phyloP scores from a whole-genome alignment of 2,888 invertebrate genomes.

The Hybos culiciformis region DNA sequence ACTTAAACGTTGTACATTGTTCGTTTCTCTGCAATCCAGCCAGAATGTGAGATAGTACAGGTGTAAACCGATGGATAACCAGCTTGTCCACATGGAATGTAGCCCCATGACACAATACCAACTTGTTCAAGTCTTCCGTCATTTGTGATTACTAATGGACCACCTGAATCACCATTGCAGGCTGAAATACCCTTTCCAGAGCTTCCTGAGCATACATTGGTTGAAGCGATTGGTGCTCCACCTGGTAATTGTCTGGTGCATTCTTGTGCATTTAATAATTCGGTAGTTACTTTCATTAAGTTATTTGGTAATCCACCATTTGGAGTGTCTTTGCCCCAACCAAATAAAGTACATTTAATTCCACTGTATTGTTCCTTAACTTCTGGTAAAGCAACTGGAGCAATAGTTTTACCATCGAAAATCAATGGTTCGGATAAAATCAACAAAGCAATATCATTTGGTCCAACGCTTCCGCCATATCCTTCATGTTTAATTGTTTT shows the following conservation, averaged over 20 bases:
- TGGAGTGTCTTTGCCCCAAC: slow-evolving; percentile 34
- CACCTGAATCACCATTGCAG: slow-evolving; percentile 34
- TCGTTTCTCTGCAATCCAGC: slow-evolving; percentile 24
- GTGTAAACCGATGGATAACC: slow-evolving; percentile 37
- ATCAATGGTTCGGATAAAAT: slow-evolving; percentile 20
- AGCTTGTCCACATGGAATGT: slow-evolving; percentile 31
- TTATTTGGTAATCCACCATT: slow-evolving; percentile 15
- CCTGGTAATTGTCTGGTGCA: slow-evolving; percentile 20
- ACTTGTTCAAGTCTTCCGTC: slow-evolving; percentile 16
- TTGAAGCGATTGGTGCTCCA: slow-evolving; percentile 13
- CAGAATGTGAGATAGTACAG: slow-evolving; percentile 20
- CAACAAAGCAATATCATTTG: slow-evolving; percentile 42
- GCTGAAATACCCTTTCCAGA: slow-evolving; percentile 32
- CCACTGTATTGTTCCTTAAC: slow-evolving; percentile 22
- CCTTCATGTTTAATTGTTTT: slow-evolving; percentile 22
- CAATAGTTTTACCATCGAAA: slow-evolving; percentile 24
- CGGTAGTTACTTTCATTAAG: slow-evolving; percentile 22
- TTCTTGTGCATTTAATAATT: slow-evolving; percentile 17
- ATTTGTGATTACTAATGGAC: slow-evolving; percentile 23
- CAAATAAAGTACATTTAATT: slow-evolving; percentile 28
- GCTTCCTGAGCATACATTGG: slow-evolving; percentile 31
- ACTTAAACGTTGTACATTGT: no score
- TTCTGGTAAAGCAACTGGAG: slow-evolving; percentile 30
- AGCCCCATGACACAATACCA: slow-evolving; percentile 40
- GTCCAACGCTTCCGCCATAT: slow-evolving; percentile 31